Evolutionary conservation across 2,888 invertebrate genomes (phyloP), one percentile per base, ranked within the genome.

Genomic region (Taphrorychus bicolor): DNA sequence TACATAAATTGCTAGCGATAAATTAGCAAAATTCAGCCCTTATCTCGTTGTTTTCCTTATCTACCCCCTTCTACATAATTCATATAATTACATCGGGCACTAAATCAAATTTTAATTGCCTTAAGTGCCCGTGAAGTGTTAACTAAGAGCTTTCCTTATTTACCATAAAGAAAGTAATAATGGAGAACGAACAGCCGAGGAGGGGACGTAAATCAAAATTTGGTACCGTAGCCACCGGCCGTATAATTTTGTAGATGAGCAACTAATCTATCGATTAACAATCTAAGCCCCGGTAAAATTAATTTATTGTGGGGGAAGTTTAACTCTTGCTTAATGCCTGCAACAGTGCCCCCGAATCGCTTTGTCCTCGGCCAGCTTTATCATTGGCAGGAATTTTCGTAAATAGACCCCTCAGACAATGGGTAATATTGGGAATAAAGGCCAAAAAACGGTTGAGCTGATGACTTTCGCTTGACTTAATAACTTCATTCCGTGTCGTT

Each of bases 201-300:
- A n/a, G n/a, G 42, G 61, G 22, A 63, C 59, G 56, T 69, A 69
- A 69, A 69, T 69, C 61, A 69, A 61, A 69, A 69, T 69, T 41
- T 52, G 65, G 60, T 48, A 61, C 69, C 56, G 61, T 62, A 62
- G 62, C 62, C 62, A 67, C 61, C 52, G 45, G 41, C 53, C 62
- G 67, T 69, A 69, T 69, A 69, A 65, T 65, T 65, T 69, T 65
- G 53, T 58, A 61, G 64, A 61, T 61, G 64, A 69, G 53, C 65
- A 49, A 61, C 65, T 65, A 65, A 69, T 69, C 65, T 61, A 69
- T 69, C 69, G 69, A 69, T 69, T 69, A 69, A 69, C 61, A 61
- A 61, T 69, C 60, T 69, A 65, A 65, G 69, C 60, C 54, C 60
- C 65, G 53, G 58, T 64, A 54, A 65, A 69, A 69, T 69, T 64